These are phyloP conservation scores for Pectinophora gossypiella DNA, from an alignment of 1,140 invertebrate species.

Conservation along the genomic window DNA sequence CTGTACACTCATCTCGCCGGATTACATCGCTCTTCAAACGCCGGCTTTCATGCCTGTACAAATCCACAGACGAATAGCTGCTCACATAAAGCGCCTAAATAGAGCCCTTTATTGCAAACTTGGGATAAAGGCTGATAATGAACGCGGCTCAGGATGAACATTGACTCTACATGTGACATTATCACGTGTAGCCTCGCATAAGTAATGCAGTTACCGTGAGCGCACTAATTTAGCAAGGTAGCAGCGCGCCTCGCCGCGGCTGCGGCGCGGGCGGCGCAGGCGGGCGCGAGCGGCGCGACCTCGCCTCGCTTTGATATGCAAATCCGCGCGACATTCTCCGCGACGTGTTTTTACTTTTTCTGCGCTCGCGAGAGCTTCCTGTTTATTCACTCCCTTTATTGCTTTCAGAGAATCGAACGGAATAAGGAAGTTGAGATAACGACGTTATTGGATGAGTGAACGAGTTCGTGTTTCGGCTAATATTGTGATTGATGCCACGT, in stretches of 20 bases:
- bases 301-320: conserved; percentile 3
- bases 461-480: background rate
- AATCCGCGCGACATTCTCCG: background rate
- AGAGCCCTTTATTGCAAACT: no score
- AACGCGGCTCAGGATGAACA: no score
- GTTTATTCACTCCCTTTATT: conserved; percentile 5
- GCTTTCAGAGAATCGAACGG: conserved; percentile 1
- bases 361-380: background rate
- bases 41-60: background rate
- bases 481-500: conserved; percentile 2
- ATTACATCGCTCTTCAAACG: conserved; percentile 1
- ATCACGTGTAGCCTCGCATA: no score
- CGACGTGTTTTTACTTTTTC: conserved; percentile 2
- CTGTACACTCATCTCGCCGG: background rate
- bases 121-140: no score
- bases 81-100: no score
- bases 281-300: background rate
- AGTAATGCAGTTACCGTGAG: background rate
- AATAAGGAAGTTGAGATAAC: conserved; percentile 4
- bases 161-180: no score
- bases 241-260: background rate
- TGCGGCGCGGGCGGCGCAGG: background rate
- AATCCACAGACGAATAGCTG: background rate
- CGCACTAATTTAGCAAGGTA: background rate
- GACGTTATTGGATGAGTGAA: background rate